phyloP scores from a whole-genome alignment of 2,888 invertebrate genomes.

The Matsumyia berberina region DNA sequence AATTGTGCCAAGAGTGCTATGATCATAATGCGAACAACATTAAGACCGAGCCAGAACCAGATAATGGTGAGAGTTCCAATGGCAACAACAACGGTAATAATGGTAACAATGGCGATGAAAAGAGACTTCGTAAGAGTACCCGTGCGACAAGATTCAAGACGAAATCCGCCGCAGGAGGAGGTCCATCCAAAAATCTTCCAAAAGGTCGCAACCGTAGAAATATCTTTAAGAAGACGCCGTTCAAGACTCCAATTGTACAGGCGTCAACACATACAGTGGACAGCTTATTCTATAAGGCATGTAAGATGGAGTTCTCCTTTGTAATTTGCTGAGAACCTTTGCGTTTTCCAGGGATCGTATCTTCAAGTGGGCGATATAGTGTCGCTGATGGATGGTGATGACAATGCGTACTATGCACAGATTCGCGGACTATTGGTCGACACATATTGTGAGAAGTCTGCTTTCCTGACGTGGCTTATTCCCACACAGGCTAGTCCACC shows the following conservation, averaged over 20 bases:
- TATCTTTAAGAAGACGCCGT: slow-evolving; percentile 91
- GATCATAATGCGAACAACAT: slow-evolving; percentile 85
- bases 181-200: slow-evolving; percentile 80
- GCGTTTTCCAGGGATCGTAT: slow-evolving; percentile 87
- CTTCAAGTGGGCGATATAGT: slow-evolving; percentile 96
- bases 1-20: slow-evolving; percentile 91
- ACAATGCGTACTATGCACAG: slow-evolving; percentile 94
- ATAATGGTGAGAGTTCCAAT: slow-evolving; percentile 63
- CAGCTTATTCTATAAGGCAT: slow-evolving; percentile 89
- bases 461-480: slow-evolving; percentile 95
- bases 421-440: slow-evolving; percentile 95
- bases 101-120: slow-evolving; percentile 78
- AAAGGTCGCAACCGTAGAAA: slow-evolving; percentile 91
- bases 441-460: slow-evolving; percentile 96
- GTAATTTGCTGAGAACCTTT: not conserved
- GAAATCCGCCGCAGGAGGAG: slow-evolving; percentile 80
- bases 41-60: slow-evolving; percentile 78
- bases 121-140: slow-evolving; percentile 80
- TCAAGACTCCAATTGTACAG: slow-evolving; percentile 92
- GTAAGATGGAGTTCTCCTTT: not conserved
- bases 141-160: slow-evolving; percentile 83
- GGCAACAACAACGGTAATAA: slow-evolving; percentile 39
- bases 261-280: slow-evolving; percentile 93
- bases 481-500: slow-evolving; percentile 93
- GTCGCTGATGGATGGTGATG: slow-evolving; percentile 90